phyloP scores from a whole-genome alignment of 2,797 vertebrate species.

The Arctocebus calabarensis region DNA sequence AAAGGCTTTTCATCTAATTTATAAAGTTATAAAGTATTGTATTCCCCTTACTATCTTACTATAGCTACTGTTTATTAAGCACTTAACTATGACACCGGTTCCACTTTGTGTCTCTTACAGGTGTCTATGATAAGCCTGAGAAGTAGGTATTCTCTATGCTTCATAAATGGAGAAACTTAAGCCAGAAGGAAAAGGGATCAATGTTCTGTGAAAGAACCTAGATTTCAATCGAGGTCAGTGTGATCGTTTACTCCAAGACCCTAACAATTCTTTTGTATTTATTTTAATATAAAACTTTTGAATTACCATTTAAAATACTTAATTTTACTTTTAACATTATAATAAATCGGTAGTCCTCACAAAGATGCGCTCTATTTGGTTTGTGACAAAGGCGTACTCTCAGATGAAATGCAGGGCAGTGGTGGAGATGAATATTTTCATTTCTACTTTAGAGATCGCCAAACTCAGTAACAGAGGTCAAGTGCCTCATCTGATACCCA shows the following conservation, averaged over 20 bases:
- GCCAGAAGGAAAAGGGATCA: not conserved
- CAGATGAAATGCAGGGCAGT: not conserved
- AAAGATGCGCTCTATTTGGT: not conserved
- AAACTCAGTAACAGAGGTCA: not conserved
- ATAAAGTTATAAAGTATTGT: not conserved
- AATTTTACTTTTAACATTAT: conserved; percentile 31
- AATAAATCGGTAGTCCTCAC: not conserved
- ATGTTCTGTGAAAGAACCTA: not conserved
- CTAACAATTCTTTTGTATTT: conserved; percentile 19
- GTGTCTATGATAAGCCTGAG: not conserved
- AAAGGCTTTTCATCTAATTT: not conserved
- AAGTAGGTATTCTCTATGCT: not conserved
- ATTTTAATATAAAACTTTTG: conserved; percentile 37
- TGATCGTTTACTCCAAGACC: not conserved
- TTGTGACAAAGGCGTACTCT: not conserved
- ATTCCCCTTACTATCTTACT: not conserved
- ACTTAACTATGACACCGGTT: not conserved
- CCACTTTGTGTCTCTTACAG: not conserved
- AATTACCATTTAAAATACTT: not conserved
- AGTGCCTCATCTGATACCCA: not conserved
- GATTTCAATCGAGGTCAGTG: not conserved
- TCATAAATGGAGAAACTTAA: conserved; percentile 6
- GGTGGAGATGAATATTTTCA: conserved; percentile 25
- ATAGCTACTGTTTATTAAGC: not conserved
- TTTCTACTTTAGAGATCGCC: not conserved